Evolutionary conservation across 2,888 invertebrate genomes (phyloP), one percentile per base, ranked within the genome.

Genomic region (Nemurella pictetii): DNA sequence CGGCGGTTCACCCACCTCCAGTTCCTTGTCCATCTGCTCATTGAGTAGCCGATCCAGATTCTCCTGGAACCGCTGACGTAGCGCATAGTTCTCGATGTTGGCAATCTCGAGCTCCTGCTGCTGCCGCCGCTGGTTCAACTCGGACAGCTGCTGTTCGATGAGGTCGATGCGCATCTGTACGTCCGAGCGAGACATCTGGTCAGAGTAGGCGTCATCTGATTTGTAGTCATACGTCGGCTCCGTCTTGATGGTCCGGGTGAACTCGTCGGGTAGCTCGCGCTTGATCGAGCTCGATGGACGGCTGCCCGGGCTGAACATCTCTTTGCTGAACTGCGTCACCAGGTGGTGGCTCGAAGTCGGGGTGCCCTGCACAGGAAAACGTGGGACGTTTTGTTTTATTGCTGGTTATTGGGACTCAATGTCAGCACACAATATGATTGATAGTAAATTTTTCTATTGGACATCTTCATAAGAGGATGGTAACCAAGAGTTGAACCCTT

Each of bases 21-120:
- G 86, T 90, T 96, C 96, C 86, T 95, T 95, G 88, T 95, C 95
- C 87, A 95, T 92, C 87, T 96, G 95, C 89, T 97, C 96, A 35
- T 90, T 89, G 86, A 95, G 92, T 15, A 97, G 90, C 88, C 95
- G 94, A 87, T 97, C 96, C 30, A 97, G 91, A 83, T 94, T 95
- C 87, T 95, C 95, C 89, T 96, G 95, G 90, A 98, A 96, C 84
- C 97, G 92, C 90, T 97, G 96, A 81, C 95, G 92, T 20, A 98
- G 90, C 15, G 96, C 95, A 86, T 94, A 91, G 90, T 97, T 98
- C 89, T 97, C 97, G 89, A 97, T 96, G 80, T 94, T 95, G 28
- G 95, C 94, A 86, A 97, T 95, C 90, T 97, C 96, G 87, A 94
- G 92, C 88, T 97, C 96, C 87, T 96, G 97, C 88, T 95, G 94